phyloP scores from a whole-genome alignment of 2,888 invertebrate genomes.

The Podabrus alpinus region DNA sequence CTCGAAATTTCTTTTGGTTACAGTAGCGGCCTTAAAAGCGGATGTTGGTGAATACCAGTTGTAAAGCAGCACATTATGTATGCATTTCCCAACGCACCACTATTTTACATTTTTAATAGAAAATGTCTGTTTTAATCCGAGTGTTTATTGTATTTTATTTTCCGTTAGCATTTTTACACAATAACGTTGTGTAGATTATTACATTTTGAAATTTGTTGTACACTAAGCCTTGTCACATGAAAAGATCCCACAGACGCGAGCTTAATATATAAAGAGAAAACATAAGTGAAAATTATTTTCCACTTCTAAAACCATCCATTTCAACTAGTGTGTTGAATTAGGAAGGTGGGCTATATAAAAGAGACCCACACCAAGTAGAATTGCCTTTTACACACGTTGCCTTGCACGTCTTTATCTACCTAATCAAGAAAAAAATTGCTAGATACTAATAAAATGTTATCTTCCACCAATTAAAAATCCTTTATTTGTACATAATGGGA shows the following conservation, averaged over 20 bases:
- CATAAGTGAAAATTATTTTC: slow-evolving; percentile 30
- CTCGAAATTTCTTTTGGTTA: slow-evolving; percentile 17
- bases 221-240: slow-evolving; percentile 9
- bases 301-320: slow-evolving; percentile 25
- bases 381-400: slow-evolving; percentile 33
- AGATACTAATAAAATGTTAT: not conserved
- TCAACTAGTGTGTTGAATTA: slow-evolving; percentile 25
- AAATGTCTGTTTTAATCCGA: slow-evolving; percentile 52
- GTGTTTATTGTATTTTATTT: slow-evolving; percentile 46
- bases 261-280: slow-evolving; percentile 15
- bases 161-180: slow-evolving; percentile 28
- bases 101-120: slow-evolving; percentile 56
- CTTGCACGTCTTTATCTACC: not conserved
- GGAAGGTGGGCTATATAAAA: slow-evolving; percentile 15
- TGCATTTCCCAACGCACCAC: slow-evolving; percentile 52
- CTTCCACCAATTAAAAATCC: not conserved
- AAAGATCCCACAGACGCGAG: slow-evolving; percentile 7
- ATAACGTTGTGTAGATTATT: slow-evolving; percentile 22
- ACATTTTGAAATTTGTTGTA: slow-evolving; percentile 21
- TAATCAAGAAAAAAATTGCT: not conserved
- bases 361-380: slow-evolving; percentile 27
- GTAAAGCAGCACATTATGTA: slow-evolving; percentile 46
- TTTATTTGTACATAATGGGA: not conserved
- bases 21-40: slow-evolving; percentile 16
- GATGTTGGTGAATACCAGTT: slow-evolving; percentile 26